These are phyloP conservation scores for Phenacoccus solenopsis DNA, from an alignment of 1,140 invertebrate genomes.

Conservation along the genomic window DNA sequence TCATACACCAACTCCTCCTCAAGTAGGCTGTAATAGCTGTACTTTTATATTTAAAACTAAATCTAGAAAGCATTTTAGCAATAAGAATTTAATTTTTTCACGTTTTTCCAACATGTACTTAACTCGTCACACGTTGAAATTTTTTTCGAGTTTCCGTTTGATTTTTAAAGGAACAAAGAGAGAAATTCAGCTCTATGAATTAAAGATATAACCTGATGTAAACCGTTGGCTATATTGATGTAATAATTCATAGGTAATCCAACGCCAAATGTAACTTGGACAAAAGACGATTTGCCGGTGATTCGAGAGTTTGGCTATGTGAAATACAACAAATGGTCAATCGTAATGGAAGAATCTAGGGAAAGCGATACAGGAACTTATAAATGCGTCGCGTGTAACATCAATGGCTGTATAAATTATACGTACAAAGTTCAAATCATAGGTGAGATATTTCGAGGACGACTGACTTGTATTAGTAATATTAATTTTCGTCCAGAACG, in stretches of 20 bases:
- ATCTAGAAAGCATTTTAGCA: no score
- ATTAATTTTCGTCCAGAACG: background rate
- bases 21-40: no score
- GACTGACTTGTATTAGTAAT: background rate
- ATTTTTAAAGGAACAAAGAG: no score
- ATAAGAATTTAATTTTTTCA: no score
- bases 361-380: constrained; percentile 70
- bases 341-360: constrained; percentile 58
- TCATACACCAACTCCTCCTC: no score
- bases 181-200: no score
- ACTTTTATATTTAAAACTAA: no score
- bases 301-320: constrained; percentile 44
- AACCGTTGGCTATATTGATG: no score
- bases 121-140: no score
- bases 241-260: constrained; percentile 53
- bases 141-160: no score
- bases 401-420: constrained; percentile 58
- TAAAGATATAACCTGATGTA: no score
- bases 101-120: no score
- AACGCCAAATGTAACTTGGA: constrained; percentile 63
- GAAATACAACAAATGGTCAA: constrained; percentile 47
- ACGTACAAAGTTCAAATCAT: constrained; percentile 57
- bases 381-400: constrained; percentile 70
- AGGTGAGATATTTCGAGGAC: constrained; percentile 42
- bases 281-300: constrained; percentile 52